These are phyloP conservation scores for Sinocyclocheilus anophthalmus DNA, from an alignment of 2,113 vertebrate species.

Conservation along the genomic window DNA sequence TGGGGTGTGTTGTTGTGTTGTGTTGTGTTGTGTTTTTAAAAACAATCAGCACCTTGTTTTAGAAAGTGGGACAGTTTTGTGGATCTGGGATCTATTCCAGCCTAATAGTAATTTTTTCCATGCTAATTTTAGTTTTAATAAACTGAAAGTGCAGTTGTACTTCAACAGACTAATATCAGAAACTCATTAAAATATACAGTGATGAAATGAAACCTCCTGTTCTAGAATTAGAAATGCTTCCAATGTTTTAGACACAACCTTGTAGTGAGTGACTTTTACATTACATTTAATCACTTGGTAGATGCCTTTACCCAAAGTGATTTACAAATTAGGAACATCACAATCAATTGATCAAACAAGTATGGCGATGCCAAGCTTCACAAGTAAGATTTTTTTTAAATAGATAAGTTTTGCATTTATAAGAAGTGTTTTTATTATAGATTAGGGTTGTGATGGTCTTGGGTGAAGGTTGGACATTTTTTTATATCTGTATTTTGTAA, in stretches of 20 bases:
- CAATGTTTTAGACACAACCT: not conserved
- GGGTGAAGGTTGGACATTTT: no score
- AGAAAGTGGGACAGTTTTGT: not conserved
- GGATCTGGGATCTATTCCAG: not conserved
- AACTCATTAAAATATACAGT: not conserved
- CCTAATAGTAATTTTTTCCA: not conserved
- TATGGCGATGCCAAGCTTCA: not conserved
- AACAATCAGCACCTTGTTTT: slow-evolving; percentile 16
- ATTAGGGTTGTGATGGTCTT: no score
- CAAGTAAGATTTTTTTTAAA: no score
- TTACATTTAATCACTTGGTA: not conserved
- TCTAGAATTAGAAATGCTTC: not conserved
- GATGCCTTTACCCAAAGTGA: not conserved
- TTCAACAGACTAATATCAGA: not conserved
- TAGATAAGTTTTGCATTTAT: not conserved
- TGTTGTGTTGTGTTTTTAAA: no score
- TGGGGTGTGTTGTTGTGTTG: no score
- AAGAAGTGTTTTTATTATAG: no score
- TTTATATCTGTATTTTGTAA: no score
- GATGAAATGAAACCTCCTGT: not conserved
- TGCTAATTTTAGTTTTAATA: not conserved
- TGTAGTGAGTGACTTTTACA: not conserved
- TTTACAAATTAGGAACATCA: slow-evolving; percentile 16
- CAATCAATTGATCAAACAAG: not conserved
- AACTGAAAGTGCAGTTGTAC: not conserved